Base-by-base conservation (phyloP, 2,797 vertebrate genomes). In the Neosilurus mollespiculum region DNA sequence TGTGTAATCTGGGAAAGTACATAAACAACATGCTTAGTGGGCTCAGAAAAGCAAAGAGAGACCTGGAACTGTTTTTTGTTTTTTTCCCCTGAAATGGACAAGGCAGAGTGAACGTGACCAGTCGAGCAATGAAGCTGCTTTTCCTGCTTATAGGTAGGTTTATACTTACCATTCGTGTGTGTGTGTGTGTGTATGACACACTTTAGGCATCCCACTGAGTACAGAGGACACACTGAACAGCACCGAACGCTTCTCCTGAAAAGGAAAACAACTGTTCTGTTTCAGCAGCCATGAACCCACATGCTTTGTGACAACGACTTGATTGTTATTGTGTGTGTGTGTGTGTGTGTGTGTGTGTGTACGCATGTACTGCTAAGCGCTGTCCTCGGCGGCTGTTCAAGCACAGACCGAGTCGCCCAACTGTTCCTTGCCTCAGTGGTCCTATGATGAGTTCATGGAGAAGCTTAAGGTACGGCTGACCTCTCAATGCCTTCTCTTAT, bases 131-230 rank as follows among this genome's bases (percentile, higher is more conserved):
- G 0, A 24, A 78, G 7, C 87, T 76, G 81, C 30, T 93, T 15
- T 89, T 26, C 79, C 86, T 81, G 2, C 69, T 93, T 2, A 82
- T 90, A 90, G 91, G 93, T 94, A 90, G 83, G 61, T 2, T 69
- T 9, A 15, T 15, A 6, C 1, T 71, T 49, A 30, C 51, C 18
- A 10, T 76, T 18, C 18, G 59, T 37, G n/a, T 6, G 2, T 20
- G 10, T 43, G 56, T 59, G 54, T 77, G 12, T 77, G 15, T 61
- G 56, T 37, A 15, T 61, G n/a, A 16, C 34, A 30, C 65, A 18
- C 56, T 4, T 20, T 30, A 49, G 6, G 5, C 10, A 22, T 22
- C 20, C 20, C 34, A 22, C 18, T 12, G 37, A 70, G 34, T n/a
- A 18, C 43, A 24, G 43, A 71, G 22, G 69, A 51, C 12, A n/a